Percentiles rank a stretch among this genome's conserved stretches.
Conservation (phyloP, 2,888 invertebrate genomes). For the Hoplodrina ambigua region DNA sequence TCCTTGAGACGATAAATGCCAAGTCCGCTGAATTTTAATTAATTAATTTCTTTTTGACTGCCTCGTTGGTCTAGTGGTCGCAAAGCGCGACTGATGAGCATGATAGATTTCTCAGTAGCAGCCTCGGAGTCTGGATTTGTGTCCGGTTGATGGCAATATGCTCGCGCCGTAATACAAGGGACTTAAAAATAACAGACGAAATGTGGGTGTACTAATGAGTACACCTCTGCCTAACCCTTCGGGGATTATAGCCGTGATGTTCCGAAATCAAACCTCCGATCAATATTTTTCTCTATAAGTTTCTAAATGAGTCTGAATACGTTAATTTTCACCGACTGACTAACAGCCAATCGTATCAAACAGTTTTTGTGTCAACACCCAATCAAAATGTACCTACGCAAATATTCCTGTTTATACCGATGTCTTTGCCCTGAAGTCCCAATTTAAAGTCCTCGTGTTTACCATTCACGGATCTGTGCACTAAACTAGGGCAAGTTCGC, state of each 20-base stretch:
- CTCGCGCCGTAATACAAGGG: too few relatives aligned
- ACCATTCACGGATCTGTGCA: conserved; percentile 10
- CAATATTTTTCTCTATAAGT: neutral
- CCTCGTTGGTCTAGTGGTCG: too few relatives aligned
- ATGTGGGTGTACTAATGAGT: too few relatives aligned
- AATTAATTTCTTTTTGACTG: neutral
- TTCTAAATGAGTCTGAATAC: neutral
- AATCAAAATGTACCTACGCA: conserved; percentile 10
- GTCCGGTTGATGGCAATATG: too few relatives aligned
- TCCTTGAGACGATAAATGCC: conserved; percentile 54
- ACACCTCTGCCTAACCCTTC: too few relatives aligned
- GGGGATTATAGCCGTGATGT: neutral
- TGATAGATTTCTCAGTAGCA: too few relatives aligned
- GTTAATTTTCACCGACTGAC: neutral
- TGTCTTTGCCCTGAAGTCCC: conserved; percentile 6
- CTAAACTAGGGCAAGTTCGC: conserved; percentile 46
- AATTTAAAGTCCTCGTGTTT: conserved; percentile 25
- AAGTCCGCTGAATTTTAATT: conserved; percentile 39
- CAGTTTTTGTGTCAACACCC: neutral
- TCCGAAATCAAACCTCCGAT: neutral
- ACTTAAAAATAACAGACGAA: too few relatives aligned
- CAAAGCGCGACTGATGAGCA: too few relatives aligned
- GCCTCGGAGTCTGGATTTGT: too few relatives aligned
- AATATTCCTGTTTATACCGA: neutral
- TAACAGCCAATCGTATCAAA: neutral